Evolutionary conservation across 2,797 vertebrate species (phyloP), one percentile per base, ranked within the genome.

Genomic region (Notolabrus celidotus): DNA sequence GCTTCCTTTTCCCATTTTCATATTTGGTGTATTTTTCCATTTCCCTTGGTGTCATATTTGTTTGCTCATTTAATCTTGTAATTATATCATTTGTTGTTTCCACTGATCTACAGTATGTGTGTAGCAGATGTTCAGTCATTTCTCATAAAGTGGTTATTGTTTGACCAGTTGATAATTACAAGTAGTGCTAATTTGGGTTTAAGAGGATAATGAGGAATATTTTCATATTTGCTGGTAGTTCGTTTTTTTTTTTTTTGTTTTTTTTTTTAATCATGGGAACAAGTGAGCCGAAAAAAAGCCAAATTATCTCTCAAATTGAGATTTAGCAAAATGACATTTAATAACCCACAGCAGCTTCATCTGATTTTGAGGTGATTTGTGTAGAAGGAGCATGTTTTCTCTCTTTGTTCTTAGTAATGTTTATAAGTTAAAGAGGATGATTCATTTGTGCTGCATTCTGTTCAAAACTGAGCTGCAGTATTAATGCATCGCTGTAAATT

Each of bases 151-250:
- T 38, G 42, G 51, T 67, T 59, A 62, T 71, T 80, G 65, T 84
- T 86, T 75, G 67, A 79, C 82, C 69, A 57, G 55, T 73, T 82
- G 64, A 77, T 82, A 82, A 80, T 72, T 42, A 49, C 20, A 27
- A 77, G 53, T 42, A 9, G 50, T 0, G 11, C 53, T 86, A 60
- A 83, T 83, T 83, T 64, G 42, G 39, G 17, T 33, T 7, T 77
- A 77, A 83, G 67, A 67, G 79, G 67, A 83, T 80, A 71, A 80
- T 65, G 31, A 71, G 63, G 53, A 83, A 80, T 67, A 68, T 80
- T 79, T 71, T 55, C 12, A 20, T 25, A 49, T 85, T 71, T 70
- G 41, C 50, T 68, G 45, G 72, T 70, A 51, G n/a, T 74, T 27
- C 62, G 49, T 60, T 68, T 55, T 79, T 74, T 27, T 62, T 42